phyloP scores from a whole-genome alignment of 2,888 invertebrate species.

The Leptura quadrifasciata region DNA sequence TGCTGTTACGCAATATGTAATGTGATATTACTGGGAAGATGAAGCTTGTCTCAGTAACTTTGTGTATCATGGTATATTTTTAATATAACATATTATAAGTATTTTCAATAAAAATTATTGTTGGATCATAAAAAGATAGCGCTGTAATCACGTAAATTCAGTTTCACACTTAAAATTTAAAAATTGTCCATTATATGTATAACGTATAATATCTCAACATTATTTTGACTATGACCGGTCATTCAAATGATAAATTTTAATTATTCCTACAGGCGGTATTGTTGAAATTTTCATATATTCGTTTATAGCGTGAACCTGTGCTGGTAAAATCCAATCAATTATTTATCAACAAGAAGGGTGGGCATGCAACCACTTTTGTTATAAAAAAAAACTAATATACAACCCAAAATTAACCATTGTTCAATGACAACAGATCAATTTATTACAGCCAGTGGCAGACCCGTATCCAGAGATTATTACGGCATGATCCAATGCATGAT shows the following conservation, averaged over 20 bases:
- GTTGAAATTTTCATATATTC: neutral
- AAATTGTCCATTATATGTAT: neutral
- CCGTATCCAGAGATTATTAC: neutral
- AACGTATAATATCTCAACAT: neutral
- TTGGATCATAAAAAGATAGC: no score
- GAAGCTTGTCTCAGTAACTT: no score
- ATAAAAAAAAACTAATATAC: constrained; percentile 20
- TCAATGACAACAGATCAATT: constrained; percentile 19
- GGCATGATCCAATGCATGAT: neutral
- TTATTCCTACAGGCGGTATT: neutral
- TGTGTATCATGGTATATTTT: no score
- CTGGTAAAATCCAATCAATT: constrained; percentile 14
- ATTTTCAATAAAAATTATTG: no score
- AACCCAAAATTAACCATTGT: constrained; percentile 14
- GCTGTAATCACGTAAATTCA: neutral
- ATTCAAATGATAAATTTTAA: constrained; percentile 16
- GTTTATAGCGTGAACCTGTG: neutral
- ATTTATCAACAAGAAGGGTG: neutral
- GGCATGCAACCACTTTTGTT: constrained; percentile 10
- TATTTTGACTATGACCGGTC: neutral
- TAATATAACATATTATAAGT: no score
- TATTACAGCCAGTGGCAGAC: constrained; percentile 5
- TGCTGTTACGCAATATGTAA: no score
- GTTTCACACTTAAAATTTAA: neutral
- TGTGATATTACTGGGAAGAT: no score